Evolutionary conservation across 2,797 vertebrate species (phyloP), one percentile per base, ranked within the genome.

Genomic region (Pseudopleuronectes americanus): DNA sequence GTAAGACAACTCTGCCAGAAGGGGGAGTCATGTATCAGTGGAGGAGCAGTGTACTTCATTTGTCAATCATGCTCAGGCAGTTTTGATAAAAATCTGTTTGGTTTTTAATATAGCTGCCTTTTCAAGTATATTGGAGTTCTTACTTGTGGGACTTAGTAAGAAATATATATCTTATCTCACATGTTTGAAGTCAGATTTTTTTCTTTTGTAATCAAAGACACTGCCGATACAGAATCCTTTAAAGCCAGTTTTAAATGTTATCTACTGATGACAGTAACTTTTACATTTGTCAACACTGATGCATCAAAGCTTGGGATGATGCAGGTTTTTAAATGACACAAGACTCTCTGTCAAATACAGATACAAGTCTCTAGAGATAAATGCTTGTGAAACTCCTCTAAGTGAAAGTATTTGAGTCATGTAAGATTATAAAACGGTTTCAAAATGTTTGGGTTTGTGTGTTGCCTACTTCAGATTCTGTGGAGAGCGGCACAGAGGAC

Each of bases 401-500:
- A 45, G 17, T 16, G 13, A 38, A 38, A 38, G 36, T 14, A 10
- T 10, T 38, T 38, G 36, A 38, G 36, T 38, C 4, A 13, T 38
- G 36, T 10, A 38, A 4, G 13, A 38, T 38, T 38, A 13, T 10
- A 55, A 48, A 48, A 19, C 17, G 17, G 2, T n/a, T n/a, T n/a
- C n/a, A n/a, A n/a, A n/a, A n/a, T n/a, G n/a, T n/a, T n/a, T n/a
- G n/a, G n/a, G 21, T 36, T 4, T 33, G 9, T 57, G 55, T 57
- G 55, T 33, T 38, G n/a, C 31, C 0, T n/a, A 4, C n/a, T 87
- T 64, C 82, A 99, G 98, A 92, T 68, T 96, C 97, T 0, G 94
- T 98, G 55, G 98, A 99, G 89, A 96, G 95, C 0, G 96, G 95
- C 82, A 96, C 96, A 0, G 97, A 99, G 81, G 98, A 98, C 90